Base-by-base conservation (phyloP, 92 coral and sea anemone species). In the Galaxea fascicularis region DNA sequence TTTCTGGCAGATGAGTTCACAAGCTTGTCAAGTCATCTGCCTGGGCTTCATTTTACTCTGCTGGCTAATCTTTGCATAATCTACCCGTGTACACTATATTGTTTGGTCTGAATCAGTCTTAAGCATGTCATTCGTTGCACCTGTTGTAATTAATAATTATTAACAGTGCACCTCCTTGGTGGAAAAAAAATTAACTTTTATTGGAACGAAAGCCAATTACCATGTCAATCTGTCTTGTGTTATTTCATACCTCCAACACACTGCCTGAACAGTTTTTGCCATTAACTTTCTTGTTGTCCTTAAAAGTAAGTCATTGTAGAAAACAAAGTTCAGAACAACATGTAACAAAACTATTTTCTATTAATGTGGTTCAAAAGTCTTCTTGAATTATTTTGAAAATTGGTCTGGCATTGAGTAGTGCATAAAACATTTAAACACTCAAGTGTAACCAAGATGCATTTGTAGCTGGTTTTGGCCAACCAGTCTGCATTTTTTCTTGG, bases 91-190 rank as follows among this genome's bases (percentile, higher is more conserved):
- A 74, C 13, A 21, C n/a, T n/a, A 51, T 17, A 77, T 60, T 65
- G 73, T 64, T 65, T 78, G 83, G 47, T 8, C 15, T 64, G 18
- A 78, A 65, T 25, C 4, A 12, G 21, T 22, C 24, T 45, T 44
- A 26, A n/a, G 73, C 11, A 28, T 62, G 54, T 64, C 47, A 31
- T 49, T 20, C 3, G 10, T 8, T 78, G 59, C 75, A 79, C 66
- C 75, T 66, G 74, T 51, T 51, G 5, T 63, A 22, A 26, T 78
- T 24, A n/a, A n/a, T n/a, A n/a, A n/a, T n/a, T n/a, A n/a, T n/a
- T n/a, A 35, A 77, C 22, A 24, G 18, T 54, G 17, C 47, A 78
- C n/a, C 47, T 49, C 66, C 59, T 78, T 64, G 47, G 74, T 12
- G 73, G 20, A 26, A 20, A 35, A 1, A 62, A 49, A 49, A 30